Conservation (phyloP, 2,888 invertebrate species). For the Habrosyne pyritoides region DNA sequence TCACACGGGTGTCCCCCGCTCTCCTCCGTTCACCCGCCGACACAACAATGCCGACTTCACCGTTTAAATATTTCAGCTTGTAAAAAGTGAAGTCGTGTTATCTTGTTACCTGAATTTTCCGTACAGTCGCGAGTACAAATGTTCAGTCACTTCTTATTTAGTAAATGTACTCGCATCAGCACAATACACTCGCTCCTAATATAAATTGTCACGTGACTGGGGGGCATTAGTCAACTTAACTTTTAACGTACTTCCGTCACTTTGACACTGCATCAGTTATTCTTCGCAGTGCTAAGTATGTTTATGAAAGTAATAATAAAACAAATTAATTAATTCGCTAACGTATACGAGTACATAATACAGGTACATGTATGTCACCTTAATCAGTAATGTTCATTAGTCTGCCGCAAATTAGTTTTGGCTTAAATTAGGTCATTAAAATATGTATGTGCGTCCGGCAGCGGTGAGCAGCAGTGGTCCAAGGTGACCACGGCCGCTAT, state of each 20-base stretch:
- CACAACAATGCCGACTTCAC: constrained; percentile 46
- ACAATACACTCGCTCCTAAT: background rate
- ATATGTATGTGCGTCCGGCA: background rate
- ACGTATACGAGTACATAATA: too few species aligned
- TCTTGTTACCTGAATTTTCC: constrained; percentile 51
- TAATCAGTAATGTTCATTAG: background rate
- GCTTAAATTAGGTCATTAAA: background rate
- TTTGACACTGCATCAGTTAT: background rate
- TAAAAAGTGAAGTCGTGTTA: constrained; percentile 72
- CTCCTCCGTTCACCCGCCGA: constrained; percentile 25
- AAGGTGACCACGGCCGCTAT: constrained; percentile 37
- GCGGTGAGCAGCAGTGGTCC: background rate
- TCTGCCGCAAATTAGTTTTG: background rate
- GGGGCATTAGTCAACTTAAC: background rate
- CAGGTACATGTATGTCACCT: background rate
- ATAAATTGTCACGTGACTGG: background rate
- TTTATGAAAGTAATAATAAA: too few species aligned
- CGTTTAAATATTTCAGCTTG: constrained; percentile 75
- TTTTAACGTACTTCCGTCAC: background rate
- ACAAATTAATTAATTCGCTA: too few species aligned
- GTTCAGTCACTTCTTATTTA: constrained; percentile 14
- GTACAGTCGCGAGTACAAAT: constrained; percentile 10
- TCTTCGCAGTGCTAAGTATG: background rate
- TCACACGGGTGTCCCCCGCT: constrained; percentile 61
- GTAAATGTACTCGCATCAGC: background rate